Percentiles rank a stretch among this genome's conserved stretches.
phyloP scores from a whole-genome alignment of 2,797 vertebrate genomes.

The Micromesistius poutassou region DNA sequence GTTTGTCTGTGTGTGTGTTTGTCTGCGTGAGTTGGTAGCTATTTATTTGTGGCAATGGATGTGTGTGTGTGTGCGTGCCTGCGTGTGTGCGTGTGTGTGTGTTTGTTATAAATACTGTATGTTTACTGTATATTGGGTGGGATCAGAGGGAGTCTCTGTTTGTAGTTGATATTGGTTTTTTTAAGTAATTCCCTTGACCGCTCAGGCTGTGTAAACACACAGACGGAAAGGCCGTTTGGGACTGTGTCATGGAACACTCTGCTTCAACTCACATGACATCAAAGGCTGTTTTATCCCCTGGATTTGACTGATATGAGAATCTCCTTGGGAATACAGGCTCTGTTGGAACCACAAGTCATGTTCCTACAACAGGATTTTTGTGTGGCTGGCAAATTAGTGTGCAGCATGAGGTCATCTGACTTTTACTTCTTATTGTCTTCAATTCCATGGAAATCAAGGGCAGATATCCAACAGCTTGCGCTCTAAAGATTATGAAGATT shows the following conservation, averaged over 20 bases:
- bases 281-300: constrained; percentile 54
- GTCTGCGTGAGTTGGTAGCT: constrained; percentile 36
- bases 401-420: background rate
- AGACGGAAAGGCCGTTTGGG: constrained; percentile 40
- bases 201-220: constrained; percentile 42
- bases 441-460: background rate
- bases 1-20: constrained; percentile 6
- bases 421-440: background rate
- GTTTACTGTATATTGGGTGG: constrained; percentile 1
- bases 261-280: constrained; percentile 50
- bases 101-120: background rate
- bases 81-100: constrained; percentile 5
- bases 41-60: background rate
- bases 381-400: constrained; percentile 37
- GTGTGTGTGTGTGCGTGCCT: background rate
- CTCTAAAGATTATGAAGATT: no score
- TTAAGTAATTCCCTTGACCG: constrained; percentile 35
- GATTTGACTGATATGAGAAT: constrained; percentile 50
- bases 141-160: background rate
- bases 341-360: constrained; percentile 36
- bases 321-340: constrained; percentile 29
- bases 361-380: constrained; percentile 52
- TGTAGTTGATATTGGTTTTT: background rate
- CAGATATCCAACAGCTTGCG: background rate
- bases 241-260: constrained; percentile 32